A percentile compares a stretch with the other conserved stretches of the same genome.
phyloP scores from a whole-genome alignment of 2,113 vertebrate genomes.

The Shinisaurus crocodilurus region DNA sequence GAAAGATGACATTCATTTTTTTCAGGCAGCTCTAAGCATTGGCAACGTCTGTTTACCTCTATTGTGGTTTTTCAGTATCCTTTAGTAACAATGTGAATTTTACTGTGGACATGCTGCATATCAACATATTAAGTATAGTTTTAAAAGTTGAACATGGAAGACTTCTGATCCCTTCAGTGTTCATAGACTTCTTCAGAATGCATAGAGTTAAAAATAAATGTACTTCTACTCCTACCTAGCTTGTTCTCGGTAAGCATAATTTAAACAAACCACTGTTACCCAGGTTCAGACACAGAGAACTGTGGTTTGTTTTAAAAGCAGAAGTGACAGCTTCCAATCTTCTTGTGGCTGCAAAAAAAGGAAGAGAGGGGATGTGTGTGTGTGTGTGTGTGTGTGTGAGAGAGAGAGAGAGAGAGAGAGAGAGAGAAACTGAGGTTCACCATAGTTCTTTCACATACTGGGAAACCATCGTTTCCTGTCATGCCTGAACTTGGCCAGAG shows the following conservation, averaged over 20 bases:
- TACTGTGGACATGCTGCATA: background rate
- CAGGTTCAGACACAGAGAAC: background rate
- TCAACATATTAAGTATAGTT: background rate
- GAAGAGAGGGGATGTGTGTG: background rate
- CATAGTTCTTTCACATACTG: background rate
- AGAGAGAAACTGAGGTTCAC: background rate
- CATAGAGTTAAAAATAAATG: background rate
- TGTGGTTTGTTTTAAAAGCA: background rate
- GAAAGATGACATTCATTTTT: background rate
- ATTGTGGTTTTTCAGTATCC: background rate
- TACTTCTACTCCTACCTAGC: background rate
- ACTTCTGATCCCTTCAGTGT: too few relatives aligned
- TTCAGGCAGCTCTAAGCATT: background rate
- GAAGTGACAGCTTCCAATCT: background rate
- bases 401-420: background rate
- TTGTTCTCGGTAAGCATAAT: too few relatives aligned
- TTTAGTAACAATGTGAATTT: too few relatives aligned
- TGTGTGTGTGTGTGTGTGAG: background rate
- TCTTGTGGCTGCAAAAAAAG: background rate
- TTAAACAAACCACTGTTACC: background rate
- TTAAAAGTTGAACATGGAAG: background rate
- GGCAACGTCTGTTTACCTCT: rapidly evolving
- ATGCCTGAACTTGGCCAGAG: background rate
- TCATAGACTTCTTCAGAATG: background rate
- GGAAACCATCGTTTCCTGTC: background rate